These are phyloP conservation scores for Myotis brandtii DNA, from an alignment of 2,113 vertebrate genomes.

Conservation along the genomic window DNA sequence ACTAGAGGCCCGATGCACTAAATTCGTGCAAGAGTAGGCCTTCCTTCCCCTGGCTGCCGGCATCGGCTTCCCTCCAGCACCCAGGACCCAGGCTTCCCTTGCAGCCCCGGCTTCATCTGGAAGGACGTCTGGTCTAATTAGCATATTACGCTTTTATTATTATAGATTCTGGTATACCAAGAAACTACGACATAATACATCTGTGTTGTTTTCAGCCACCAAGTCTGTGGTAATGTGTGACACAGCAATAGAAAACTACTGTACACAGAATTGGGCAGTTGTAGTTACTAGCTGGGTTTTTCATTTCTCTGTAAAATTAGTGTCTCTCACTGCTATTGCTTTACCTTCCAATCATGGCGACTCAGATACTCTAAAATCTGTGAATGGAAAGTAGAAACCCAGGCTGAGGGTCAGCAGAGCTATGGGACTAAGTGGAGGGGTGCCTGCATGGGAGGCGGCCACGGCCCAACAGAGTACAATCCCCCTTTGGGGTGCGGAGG, in stretches of 20 bases:
- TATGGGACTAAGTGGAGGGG: no score
- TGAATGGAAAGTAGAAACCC: neutral
- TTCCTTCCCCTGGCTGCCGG: no score
- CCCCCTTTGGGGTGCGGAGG: no score
- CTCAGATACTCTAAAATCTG: neutral
- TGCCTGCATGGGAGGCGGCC: neutral
- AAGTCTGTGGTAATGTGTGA: neutral
- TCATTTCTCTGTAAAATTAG: neutral
- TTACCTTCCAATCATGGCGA: neutral
- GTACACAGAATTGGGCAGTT: neutral
- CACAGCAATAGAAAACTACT: neutral
- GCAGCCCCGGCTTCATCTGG: no score
- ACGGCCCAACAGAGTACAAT: neutral
- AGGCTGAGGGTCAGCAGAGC: neutral
- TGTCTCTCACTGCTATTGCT: neutral
- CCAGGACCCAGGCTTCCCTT: no score
- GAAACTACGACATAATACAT: neutral
- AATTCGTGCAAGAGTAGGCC: no score
- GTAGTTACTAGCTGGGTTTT: neutral
- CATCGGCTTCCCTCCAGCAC: no score
- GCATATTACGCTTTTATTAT: no score
- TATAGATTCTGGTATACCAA: neutral
- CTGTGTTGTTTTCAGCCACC: neutral
- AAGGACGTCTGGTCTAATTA: no score
- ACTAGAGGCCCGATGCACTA: no score